Conservation (phyloP, 1,140 invertebrate species). For the Drosophila yakuba region DNA sequence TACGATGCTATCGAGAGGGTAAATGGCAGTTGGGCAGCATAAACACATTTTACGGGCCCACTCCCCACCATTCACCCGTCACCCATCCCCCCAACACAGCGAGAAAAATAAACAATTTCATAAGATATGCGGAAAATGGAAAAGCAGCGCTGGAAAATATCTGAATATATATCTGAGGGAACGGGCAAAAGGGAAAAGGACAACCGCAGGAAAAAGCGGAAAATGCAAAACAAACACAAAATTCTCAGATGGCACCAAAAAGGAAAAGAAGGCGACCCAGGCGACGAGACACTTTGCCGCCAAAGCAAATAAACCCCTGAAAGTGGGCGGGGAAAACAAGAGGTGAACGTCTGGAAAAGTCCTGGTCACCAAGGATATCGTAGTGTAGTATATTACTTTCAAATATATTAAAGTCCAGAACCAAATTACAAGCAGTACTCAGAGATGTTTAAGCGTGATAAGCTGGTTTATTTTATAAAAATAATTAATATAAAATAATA, state of each 20-base stretch:
- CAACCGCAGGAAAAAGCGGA: conserved; percentile 53
- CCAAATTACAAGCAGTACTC: too few species aligned
- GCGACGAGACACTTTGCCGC: conserved; percentile 82
- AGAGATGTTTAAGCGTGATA: too few species aligned
- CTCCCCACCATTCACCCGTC: conserved; percentile 9
- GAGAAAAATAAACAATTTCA: conserved; percentile 80
- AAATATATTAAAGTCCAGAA: too few species aligned
- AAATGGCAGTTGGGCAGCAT: conserved; percentile 70
- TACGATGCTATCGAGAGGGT: conserved; percentile 59
- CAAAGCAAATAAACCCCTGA: conserved; percentile 75
- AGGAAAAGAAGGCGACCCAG: conserved; percentile 17
- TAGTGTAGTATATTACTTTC: neutral
- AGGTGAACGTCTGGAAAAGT: conserved; percentile 5
- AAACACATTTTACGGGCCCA: conserved; percentile 74
- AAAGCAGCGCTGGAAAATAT: conserved; percentile 59
- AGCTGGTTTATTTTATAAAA: too few species aligned
- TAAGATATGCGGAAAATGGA: conserved; percentile 69
- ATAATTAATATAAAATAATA: too few species aligned
- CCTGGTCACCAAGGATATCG: neutral
- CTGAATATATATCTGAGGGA: conserved; percentile 65
- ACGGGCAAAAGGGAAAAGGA: conserved; percentile 32
- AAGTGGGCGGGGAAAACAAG: conserved; percentile 19
- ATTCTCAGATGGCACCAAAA: conserved; percentile 26
- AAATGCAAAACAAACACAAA: conserved; percentile 50
- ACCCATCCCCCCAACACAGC: conserved; percentile 30